Base-by-base conservation (phyloP, 2,797 vertebrate genomes). In the Phrynocephalus forsythii region DNA sequence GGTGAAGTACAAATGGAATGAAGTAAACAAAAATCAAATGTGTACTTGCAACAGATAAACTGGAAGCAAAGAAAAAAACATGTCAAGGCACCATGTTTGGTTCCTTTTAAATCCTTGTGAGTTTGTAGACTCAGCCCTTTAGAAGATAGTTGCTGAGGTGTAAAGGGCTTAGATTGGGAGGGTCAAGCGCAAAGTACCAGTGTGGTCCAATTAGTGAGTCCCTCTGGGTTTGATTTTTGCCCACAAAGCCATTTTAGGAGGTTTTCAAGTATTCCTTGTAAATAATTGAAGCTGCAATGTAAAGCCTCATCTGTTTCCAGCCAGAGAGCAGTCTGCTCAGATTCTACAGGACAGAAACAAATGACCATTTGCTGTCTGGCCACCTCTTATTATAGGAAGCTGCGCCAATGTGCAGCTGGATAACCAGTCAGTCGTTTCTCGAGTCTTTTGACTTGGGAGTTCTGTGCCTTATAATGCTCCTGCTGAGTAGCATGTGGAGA, bases 211-310 rank as follows among this genome's bases (percentile, higher is more conserved):
- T 88, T 68, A 85, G 60, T 44, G n/a, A 48, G 78, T 75, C 71
- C 66, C 63, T 82, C 10, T n/a, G 26, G 63, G 48, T 4, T 60
- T 69, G 1, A 82, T 71, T 69, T 69, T 76, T 77, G 71, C 73
- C 63, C 26, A 85, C 60, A 67, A 52, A 81, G 71, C 71, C 38
- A 68, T 68, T 85, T 76, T 71, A 44, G n/a, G 67, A 48, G 52
- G 20, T 38, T 63, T 24, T 26, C 26, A 75, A 79, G 9, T 63
- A 60, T 52, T 68, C 38, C 63, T 52, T 77, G 48, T 76, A 87
- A 87, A 87, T 76, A 82, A 87, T 67, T 63, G 66, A 87, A 79
- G 60, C 50, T 81, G 66, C 72, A 79, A 71, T 13, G 48, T 63
- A 30, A 88, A 82, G 68, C 63, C 76, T 79, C 84, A 60, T n/a